Evolutionary conservation across 2,113 vertebrate genomes (phyloP), one percentile per base, ranked within the genome.

Genomic region (Cervus canadensis): DNA sequence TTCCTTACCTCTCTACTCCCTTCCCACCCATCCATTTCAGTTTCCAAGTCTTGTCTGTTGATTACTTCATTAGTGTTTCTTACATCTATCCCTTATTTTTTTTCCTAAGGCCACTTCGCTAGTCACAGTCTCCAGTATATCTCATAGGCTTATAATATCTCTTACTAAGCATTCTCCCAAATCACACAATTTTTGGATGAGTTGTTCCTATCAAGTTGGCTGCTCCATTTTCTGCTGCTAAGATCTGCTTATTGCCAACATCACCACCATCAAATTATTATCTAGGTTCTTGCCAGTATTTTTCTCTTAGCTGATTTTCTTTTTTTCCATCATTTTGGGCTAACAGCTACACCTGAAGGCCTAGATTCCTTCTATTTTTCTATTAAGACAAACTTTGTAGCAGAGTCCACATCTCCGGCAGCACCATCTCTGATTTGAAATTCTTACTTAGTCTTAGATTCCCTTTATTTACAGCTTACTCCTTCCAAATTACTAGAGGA

Each of bases 31-130:
- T 28, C 40, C 21, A 84, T 12, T 85, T 89, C 43, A 84, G 13
- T 57, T 93, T 23, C 11, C 7, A 97, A 67, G 10, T 40, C 79
- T 87, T 95, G 3, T 40, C 89, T 89, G 3, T 59, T 76, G 45
- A 48, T 97, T 79, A 83, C 36, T 83, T 94, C 48, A 74, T 78
- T 64, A 87, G 33, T 56, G 23, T 83, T 89, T 94, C 26, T 94
- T 93, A 87, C 7, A 71, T 45, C 48, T 23, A 43, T 59, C 7
- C 16, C 26, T 54, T 64, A 14, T 3, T 82, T 87, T 59, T 84
- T 74, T 81, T 50, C n/a, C 43, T 71, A 85, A 43, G 67, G 45
- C 52, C 21, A 52, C 6, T 56, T 95, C 2, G 23, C 10, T 67
- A 89, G 21, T 89, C 43, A 76, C 56, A 21, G 7, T n/a, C 19